Base-by-base conservation (phyloP, 30 jellyfish, hydroid and myxozoan genomes). In the Mastigias papua region DNA sequence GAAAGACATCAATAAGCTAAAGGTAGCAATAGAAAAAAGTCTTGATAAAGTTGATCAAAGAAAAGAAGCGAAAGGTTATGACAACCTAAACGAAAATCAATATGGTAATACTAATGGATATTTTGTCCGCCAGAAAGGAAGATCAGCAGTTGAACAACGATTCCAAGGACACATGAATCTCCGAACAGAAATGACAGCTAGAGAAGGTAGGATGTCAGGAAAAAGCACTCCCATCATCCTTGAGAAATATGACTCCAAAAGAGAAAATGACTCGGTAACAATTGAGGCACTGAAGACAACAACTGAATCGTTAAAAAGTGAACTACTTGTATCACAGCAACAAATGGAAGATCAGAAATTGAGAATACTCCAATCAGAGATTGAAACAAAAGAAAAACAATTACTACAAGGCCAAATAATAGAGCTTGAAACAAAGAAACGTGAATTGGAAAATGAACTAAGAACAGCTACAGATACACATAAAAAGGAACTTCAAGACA, bases 361-460 rank as follows among this genome's bases (percentile, higher is more conserved):
- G 76, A 68, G 58, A 68, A 70, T 78, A 26, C 51, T 21, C 2
- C 91, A 88, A 46, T 74, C 78, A 46, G 96, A 88, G 82, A 70
- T 71, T 2, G 96, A 78, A 51, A 33, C 73, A 21, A 50, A 31
- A 22, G 86, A 57, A 34, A 70, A 54, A 67, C 88, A 79, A 19
- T 28, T 31, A 19, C 69, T 57, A 28, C 83, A 85, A 50, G 67
- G 67, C 0, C 72, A 75, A 13, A 31, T 85, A 19, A 82, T 72
- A 49, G 51, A 60, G 27, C 67, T 73, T 21, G 84, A 23, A 33
- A 8, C 26, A 28, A 87, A 72, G 69, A 85, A 72, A 30, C 23
- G 22, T 1, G 88, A 85, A 34, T 23, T 72, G 22, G 67, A 73
- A 23, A 27, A 70, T 9, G 42, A 62, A 46, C 63, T 85, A 16